Evolutionary conservation across 2,113 vertebrate species (phyloP).

Genomic region (Globicephala melas): DNA sequence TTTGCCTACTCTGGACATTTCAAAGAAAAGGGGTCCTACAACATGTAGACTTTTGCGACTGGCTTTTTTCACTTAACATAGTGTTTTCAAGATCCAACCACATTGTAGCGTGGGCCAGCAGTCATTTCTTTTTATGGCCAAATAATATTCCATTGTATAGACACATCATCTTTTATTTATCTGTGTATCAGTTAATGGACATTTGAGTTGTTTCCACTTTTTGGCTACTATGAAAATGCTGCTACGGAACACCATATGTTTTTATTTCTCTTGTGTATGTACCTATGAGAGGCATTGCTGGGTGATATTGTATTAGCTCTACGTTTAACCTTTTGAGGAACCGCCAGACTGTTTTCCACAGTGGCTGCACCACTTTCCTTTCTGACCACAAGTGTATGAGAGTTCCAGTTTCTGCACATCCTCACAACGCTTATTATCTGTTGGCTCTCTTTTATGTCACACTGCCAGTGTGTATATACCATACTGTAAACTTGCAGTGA

Average conservation of each 20-base stretch:
- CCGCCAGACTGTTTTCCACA: neutral
- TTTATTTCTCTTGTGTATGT: neutral
- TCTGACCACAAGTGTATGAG: accelerated
- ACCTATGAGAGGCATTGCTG: neutral
- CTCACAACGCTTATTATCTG: neutral
- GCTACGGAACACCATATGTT: neutral
- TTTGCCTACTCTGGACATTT: neutral
- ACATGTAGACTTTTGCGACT: neutral
- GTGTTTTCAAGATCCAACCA: neutral
- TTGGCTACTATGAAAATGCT: neutral
- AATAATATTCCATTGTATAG: neutral
- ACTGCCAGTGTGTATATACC: too few species aligned
- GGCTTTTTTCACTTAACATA: neutral
- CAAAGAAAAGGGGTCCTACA: neutral
- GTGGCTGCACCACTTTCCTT: accelerated
- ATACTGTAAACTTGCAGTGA: neutral
- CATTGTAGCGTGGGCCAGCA: neutral
- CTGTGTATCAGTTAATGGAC: neutral
- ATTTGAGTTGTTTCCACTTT: neutral
- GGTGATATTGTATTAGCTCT: neutral
- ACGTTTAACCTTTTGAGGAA: neutral
- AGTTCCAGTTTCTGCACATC: neutral
- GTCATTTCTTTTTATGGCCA: neutral
- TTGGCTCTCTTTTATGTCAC: neutral
- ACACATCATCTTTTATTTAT: neutral